phyloP scores from a whole-genome alignment of 2,888 invertebrate species.

The Amiota communis region DNA sequence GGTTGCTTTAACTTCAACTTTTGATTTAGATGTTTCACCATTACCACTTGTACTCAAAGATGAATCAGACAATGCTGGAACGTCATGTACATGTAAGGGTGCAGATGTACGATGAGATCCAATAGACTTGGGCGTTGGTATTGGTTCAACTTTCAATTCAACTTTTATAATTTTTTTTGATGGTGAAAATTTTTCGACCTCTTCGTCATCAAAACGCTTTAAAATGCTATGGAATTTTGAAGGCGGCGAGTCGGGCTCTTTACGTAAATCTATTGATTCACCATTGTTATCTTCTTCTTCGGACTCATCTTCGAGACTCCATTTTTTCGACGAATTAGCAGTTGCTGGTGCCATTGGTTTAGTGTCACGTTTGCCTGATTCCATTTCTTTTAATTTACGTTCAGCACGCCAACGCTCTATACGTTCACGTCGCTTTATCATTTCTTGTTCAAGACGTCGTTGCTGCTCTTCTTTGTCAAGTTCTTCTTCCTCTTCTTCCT shows the following conservation, averaged over 20 bases:
- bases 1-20: too few relatives aligned
- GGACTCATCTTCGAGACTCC: constrained; percentile 97
- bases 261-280: constrained; percentile 50
- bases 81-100: too few relatives aligned
- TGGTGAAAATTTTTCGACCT: constrained; percentile 56
- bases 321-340: constrained; percentile 85
- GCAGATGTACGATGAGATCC: too few relatives aligned
- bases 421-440: constrained; percentile 95
- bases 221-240: constrained; percentile 66
- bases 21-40: too few relatives aligned
- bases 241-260: constrained; percentile 68
- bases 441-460: constrained; percentile 91
- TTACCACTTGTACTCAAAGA: too few relatives aligned
- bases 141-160: constrained; percentile 19
- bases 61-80: too few relatives aligned
- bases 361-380: constrained; percentile 85
- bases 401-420: constrained; percentile 98
- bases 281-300: constrained; percentile 84
- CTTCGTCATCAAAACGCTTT: constrained; percentile 65
- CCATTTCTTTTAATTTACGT: constrained; percentile 89
- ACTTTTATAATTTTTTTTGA: constrained; percentile 49
- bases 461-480: constrained; percentile 89
- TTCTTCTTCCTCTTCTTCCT: constrained; percentile 76
- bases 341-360: constrained; percentile 74
- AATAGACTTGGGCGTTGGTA: not conserved